These are phyloP conservation scores for Lemur catta DNA, from an alignment of 2,797 vertebrate species.

Conservation along the genomic window DNA sequence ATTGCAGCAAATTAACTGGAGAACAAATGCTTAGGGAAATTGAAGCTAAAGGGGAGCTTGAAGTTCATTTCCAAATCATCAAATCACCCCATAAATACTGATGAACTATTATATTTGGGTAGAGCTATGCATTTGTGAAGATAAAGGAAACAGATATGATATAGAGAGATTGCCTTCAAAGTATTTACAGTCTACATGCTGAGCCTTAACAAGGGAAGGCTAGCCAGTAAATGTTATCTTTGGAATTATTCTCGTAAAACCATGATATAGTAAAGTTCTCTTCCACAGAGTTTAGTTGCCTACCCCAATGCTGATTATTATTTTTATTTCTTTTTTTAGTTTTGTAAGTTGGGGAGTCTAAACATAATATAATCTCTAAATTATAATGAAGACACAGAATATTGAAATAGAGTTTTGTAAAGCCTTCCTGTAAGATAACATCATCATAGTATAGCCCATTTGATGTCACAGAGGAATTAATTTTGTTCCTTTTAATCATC, in stretches of 20 bases:
- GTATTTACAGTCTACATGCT: not conserved
- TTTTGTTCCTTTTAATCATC: constrained; percentile 50
- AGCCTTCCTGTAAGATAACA: not conserved
- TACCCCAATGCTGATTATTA: not conserved
- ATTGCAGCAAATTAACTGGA: not conserved
- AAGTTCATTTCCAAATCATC: not conserved
- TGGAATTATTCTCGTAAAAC: not conserved
- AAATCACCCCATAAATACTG: not conserved
- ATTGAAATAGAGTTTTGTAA: not conserved
- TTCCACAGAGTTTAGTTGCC: not conserved
- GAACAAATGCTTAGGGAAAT: not conserved
- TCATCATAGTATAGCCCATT: not conserved
- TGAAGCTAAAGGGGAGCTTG: not conserved
- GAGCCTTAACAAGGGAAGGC: not conserved
- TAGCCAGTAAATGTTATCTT: not conserved
- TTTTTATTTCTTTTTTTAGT: not conserved
- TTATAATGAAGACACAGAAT: not conserved
- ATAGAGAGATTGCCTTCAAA: not conserved
- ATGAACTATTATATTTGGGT: not conserved
- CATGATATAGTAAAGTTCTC: not conserved
- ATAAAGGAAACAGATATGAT: not conserved
- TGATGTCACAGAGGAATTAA: not conserved
- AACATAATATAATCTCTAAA: not conserved
- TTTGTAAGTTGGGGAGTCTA: not conserved
- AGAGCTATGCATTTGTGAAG: not conserved